These are phyloP conservation scores for Plestiodon gilberti DNA, from an alignment of 2,113 vertebrate genomes.

Conservation along the genomic window DNA sequence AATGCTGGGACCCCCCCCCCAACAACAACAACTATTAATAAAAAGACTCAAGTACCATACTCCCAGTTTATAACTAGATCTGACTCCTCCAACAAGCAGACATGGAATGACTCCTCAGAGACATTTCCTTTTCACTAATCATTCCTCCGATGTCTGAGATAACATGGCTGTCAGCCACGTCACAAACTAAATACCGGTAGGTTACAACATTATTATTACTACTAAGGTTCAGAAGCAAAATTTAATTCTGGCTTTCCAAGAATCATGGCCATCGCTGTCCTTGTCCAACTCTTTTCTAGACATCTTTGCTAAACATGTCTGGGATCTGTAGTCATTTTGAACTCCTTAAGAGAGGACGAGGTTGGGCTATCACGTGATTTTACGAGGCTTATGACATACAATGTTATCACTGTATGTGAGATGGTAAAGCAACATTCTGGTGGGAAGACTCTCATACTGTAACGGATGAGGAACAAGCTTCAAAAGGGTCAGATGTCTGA, in stretches of 20 bases:
- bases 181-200: neutral
- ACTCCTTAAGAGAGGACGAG: conserved; percentile 26
- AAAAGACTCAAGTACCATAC: neutral
- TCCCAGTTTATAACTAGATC: neutral
- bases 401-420: conserved; percentile 8
- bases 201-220: neutral
- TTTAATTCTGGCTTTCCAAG: neutral
- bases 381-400: neutral
- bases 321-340: conserved; percentile 35
- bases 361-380: accelerated
- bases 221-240: neutral
- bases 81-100: neutral
- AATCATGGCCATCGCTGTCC: neutral
- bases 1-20: neutral
- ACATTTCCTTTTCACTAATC: neutral
- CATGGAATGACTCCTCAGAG: too few species aligned
- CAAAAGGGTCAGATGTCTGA: neutral
- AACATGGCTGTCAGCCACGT: neutral
- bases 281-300: neutral
- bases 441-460: conserved; percentile 5
- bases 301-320: conserved; percentile 17
- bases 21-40: neutral
- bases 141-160: neutral
- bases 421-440: conserved; percentile 42
- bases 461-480: conserved; percentile 46